Evolutionary conservation across 2,888 invertebrate genomes (phyloP).

Genomic region (Acrocyrtus sp.): DNA sequence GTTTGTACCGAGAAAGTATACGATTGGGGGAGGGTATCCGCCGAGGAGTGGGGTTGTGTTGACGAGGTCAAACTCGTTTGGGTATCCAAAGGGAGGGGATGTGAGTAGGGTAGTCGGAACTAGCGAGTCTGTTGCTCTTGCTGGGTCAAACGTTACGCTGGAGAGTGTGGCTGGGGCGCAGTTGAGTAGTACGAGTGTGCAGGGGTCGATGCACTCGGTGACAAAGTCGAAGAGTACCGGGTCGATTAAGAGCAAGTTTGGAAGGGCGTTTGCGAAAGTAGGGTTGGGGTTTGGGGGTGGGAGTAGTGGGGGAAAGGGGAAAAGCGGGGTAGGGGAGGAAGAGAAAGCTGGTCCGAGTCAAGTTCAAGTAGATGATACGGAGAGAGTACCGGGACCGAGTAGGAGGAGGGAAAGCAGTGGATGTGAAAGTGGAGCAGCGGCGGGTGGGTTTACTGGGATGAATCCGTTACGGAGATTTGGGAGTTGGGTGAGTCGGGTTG

Average conservation of each 20-base stretch:
- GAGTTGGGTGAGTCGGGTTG: constrained; percentile 1
- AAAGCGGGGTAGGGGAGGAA: neutral
- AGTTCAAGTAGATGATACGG: no score
- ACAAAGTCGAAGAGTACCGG: constrained; percentile 58
- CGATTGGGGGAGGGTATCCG: constrained; percentile 39
- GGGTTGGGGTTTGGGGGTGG: constrained; percentile 1
- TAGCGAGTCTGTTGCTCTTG: neutral
- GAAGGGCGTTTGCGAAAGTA: constrained; percentile 2
- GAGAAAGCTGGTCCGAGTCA: neutral
- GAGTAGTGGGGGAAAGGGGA: neutral
- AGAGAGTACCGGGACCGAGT: neutral
- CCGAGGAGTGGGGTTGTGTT: constrained; percentile 6
- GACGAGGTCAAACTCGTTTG: constrained; percentile 45
- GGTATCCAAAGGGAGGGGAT: neutral
- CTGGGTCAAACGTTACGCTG: neutral
- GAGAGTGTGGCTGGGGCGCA: neutral
- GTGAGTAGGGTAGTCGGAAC: neutral
- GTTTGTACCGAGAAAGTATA: constrained; percentile 28
- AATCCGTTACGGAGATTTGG: neutral
- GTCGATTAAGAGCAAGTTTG: constrained; percentile 37
- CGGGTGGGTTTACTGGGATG: no score
- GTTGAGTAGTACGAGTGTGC: neutral
- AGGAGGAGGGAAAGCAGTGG: neutral
- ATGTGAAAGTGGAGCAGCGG: no score
- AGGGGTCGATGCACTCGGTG: constrained; percentile 20